Base-by-base conservation (phyloP, 2,888 invertebrate species). In the Tineola bisselliella region DNA sequence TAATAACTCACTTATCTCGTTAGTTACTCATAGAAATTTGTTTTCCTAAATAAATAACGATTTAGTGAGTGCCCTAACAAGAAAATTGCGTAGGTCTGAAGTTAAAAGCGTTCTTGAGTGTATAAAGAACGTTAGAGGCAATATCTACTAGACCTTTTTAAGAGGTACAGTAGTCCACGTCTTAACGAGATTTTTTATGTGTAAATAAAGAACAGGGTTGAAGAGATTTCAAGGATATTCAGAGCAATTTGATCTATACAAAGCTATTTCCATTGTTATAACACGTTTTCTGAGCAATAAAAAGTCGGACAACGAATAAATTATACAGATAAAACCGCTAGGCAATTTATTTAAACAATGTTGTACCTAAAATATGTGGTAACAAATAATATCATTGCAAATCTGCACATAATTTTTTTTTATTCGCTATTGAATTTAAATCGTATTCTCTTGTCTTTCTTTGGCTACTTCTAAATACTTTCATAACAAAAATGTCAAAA, bases 121-220 rank as follows among this genome's bases (percentile, higher is more conserved):
- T 15, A 48, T 48, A 48, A 48, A 48, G 48, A 13, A 25, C 25
- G 25, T 25, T 25, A 25, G 25, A 38, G 38, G 31, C 31, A 44
- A 52, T 18, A 18, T 2, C 54, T 54, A 18, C 54, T 54, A 25
- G 54, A 54, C 54, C 54, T 25, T 54, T 54, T 54, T 54, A 54
- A 54, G 54, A 25, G 52, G 15, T 17, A 17, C 52, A 52, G 54
- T 54, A 54, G 54, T 54, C 25, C 17, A 18, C 52, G 3, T 25
- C 54, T 54, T 54, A 54, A 54, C 54, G 54, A 54, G 54, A 38
- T 38, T 54, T 54, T 54, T 54, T 54, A 54, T 54, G 54, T 54
- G 54, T 54, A 54, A 54, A 54, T 54, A 54, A 54, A 54, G 54
- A 54, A 54, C 13, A 2, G n/a, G 48, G 48, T 8, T 48, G 17